These are phyloP conservation scores for Cenopis cana DNA, from an alignment of 2,888 invertebrate species.

Conservation along the genomic window DNA sequence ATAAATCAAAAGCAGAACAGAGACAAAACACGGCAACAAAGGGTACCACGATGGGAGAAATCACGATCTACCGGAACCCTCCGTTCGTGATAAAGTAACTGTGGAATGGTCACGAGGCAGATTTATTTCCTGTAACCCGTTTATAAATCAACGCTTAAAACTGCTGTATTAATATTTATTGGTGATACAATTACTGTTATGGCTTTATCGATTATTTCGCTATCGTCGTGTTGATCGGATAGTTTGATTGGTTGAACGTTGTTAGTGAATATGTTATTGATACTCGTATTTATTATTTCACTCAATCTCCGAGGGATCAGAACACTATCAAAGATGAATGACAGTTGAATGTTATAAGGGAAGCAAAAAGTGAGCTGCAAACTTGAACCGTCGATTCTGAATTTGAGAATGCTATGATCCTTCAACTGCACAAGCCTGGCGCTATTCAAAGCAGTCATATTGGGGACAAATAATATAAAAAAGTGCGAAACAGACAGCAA, in stretches of 20 bases:
- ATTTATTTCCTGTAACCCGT: conserved; percentile 47
- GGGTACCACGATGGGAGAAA: conserved; percentile 45
- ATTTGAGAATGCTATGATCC: conserved; percentile 28
- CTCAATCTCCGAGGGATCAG: neutral
- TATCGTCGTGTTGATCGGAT: conserved; percentile 1
- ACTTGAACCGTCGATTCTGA: conserved; percentile 7
- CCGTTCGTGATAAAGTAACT: conserved; percentile 47
- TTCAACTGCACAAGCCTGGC: conserved; percentile 7
- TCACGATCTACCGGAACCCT: conserved; percentile 46
- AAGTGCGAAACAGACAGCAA: conserved; percentile 28
- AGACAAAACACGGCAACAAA: conserved; percentile 48
- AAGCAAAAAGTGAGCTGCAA: neutral
- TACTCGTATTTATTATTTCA: neutral
- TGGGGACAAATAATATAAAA: conserved; percentile 22
- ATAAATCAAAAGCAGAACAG: conserved; percentile 46
- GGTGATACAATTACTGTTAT: conserved; percentile 45
- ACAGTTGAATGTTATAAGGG: neutral
- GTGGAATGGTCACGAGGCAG: conserved; percentile 47
- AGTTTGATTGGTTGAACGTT: neutral
- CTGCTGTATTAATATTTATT: conserved; percentile 46
- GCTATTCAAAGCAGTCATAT: conserved; percentile 23
- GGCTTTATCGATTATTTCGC: conserved; percentile 27
- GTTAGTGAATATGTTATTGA: neutral
- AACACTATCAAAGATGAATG: too few species aligned
- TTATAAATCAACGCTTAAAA: conserved; percentile 48